Conservation (phyloP, 2,888 invertebrate species). For the Orthosia gothica region DNA sequence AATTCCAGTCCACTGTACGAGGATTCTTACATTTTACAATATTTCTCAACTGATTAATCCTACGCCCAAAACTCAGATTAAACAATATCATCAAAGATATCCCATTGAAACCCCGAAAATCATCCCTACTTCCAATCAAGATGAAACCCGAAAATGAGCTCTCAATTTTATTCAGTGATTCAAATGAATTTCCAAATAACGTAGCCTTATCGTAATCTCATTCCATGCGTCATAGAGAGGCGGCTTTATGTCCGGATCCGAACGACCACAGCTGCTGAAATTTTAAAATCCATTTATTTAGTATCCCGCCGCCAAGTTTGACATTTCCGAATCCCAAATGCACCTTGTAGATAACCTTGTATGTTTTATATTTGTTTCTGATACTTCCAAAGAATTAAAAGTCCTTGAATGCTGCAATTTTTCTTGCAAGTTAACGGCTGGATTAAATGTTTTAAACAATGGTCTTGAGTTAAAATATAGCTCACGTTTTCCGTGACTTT, state of each 20-base stretch:
- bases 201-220: constrained; percentile 59
- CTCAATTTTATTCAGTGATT: constrained; percentile 64
- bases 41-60: background rate
- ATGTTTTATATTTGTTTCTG: constrained; percentile 38
- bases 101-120: constrained; percentile 64
- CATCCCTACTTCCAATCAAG: constrained; percentile 67
- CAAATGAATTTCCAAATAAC: constrained; percentile 51
- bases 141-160: constrained; percentile 68
- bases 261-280: constrained; percentile 59
- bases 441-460: constrained; percentile 51
- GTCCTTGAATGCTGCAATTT: constrained; percentile 22
- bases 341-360: constrained; percentile 4
- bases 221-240: constrained; percentile 56
- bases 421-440: constrained; percentile 23
- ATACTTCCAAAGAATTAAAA: constrained; percentile 20
- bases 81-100: constrained; percentile 62
- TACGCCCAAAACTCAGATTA: constrained; percentile 36
- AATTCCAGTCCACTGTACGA: background rate
- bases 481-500: constrained; percentile 59
- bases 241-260: constrained; percentile 43
- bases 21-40: too few relatives aligned
- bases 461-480: constrained; percentile 48
- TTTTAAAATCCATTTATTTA: constrained; percentile 64
- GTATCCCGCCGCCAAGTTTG: constrained; percentile 18
- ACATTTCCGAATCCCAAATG: constrained; percentile 27